Percentiles rank a stretch among this genome's conserved stretches.
Evolutionary conservation across 1,140 invertebrate genomes (phyloP).

Genomic region (Pomacea maculata): DNA sequence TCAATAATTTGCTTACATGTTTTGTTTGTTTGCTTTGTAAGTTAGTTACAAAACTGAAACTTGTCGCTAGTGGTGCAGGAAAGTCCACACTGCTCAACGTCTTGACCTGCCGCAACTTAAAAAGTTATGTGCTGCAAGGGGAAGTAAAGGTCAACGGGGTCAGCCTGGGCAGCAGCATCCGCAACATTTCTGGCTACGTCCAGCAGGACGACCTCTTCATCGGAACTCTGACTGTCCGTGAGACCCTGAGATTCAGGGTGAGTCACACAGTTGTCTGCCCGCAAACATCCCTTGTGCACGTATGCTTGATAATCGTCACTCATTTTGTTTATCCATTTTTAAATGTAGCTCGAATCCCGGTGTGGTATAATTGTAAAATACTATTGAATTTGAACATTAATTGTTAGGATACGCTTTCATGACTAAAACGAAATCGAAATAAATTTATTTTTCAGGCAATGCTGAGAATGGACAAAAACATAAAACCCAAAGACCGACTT

Average conservation of each 20-base stretch:
- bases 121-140: constrained; percentile 77
- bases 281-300: not conserved
- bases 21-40: too few species aligned
- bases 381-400: too few species aligned
- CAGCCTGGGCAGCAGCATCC: constrained; percentile 39
- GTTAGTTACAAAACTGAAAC: not conserved
- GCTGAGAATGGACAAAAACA: constrained; percentile 87
- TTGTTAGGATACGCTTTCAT: too few species aligned
- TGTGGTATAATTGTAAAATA: too few species aligned
- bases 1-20: too few species aligned
- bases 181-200: constrained; percentile 90
- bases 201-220: constrained; percentile 81
- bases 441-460: constrained; percentile 73
- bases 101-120: constrained; percentile 81
- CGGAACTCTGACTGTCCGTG: constrained; percentile 69
- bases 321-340: not conserved
- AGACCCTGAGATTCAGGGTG: constrained; percentile 70
- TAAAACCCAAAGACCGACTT: constrained; percentile 80
- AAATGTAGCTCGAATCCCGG: too few species aligned
- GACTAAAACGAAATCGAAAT: too few species aligned
- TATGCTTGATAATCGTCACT: not conserved
- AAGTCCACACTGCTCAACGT: constrained; percentile 95
- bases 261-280: not conserved
- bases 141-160: constrained; percentile 62
- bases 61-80: constrained; percentile 81